Base-by-base conservation (phyloP, 2,113 vertebrate species). In the Chaetops frenatus region DNA sequence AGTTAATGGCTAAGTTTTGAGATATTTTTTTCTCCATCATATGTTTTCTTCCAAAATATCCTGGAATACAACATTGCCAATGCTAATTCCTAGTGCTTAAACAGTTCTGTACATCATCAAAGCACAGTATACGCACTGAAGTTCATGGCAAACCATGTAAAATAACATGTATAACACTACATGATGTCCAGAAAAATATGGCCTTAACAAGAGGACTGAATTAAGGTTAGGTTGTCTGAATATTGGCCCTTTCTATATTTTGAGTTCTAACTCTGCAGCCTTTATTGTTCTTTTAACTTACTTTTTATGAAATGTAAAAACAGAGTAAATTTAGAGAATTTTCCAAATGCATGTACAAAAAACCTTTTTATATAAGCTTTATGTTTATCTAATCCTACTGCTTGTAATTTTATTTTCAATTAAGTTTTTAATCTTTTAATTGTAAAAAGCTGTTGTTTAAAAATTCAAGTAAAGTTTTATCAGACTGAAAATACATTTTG, bases 1-100 rank as follows among this genome's bases (percentile, higher is more conserved):
- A 87, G 38, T 70, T 85, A 92, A 86, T 86, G 57, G 71, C 71
- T 77, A 93, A 80, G 35, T 80, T 95, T 42, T 88, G 57, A 85
- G 61, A 60, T 90, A 23, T 79, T 91, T 93, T 95, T 95, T 88
- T 88, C 40, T 82, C 74, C 50, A 70, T 92, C 48, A 24, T 60
- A 60, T 50, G 21, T 57, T 86, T 95, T 90, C 82, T 77, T 90
- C 92, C 58, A 94, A 94, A 94, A 92, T 77, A 82, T 77, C 45
- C 74, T 40, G 53, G 40, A 92, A 85, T 65, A 72, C 33, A 25
- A 88, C 36, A 65, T 36, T 85, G 70, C 27, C 84, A 91, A 64
- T 92, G 50, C 29, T 85, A 81, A 93, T 82, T 92, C 42, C 53
- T 54, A 80, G 12, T 45, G 25, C 70, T 92, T 96, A 88, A 90